Conservation (phyloP, 2,888 invertebrate genomes). For the Protodeltote pygarga region DNA sequence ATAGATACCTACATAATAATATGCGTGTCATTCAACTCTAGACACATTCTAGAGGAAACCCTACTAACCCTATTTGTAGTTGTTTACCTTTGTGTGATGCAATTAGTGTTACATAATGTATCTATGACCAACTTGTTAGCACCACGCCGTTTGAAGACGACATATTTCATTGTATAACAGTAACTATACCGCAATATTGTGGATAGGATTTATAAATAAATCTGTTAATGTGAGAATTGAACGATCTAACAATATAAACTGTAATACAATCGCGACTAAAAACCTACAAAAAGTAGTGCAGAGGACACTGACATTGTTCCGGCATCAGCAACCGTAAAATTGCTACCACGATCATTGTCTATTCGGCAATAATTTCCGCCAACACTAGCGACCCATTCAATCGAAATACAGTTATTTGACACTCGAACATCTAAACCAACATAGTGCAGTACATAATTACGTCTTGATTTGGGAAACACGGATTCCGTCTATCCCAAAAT, state of each 20-base stretch:
- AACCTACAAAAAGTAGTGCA: conserved; percentile 35
- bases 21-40: conserved; percentile 48
- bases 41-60: conserved; percentile 50
- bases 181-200: conserved; percentile 8
- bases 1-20: conserved; percentile 24
- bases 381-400: conserved; percentile 62
- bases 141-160: conserved; percentile 19
- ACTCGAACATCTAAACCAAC: conserved; percentile 42
- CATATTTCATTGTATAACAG: conserved; percentile 1
- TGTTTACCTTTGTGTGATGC: conserved; percentile 46
- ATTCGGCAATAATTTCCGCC: conserved; percentile 71
- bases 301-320: conserved; percentile 78
- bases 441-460: conserved; percentile 44
- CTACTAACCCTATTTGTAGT: conserved; percentile 52
- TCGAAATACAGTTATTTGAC: conserved; percentile 65
- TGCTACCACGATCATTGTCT: conserved; percentile 67
- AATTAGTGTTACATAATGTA: conserved; percentile 41
- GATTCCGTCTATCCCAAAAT: too few species aligned
- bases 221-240: conserved; percentile 18
- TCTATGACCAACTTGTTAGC: conserved; percentile 35
- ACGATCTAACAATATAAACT: conserved; percentile 6
- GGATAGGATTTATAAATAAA: conserved; percentile 5
- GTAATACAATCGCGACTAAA: conserved; percentile 6
- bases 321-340: conserved; percentile 78
- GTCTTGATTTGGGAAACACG: conserved; percentile 26